Conservation (phyloP, 2,888 invertebrate genomes). For the Ctenicera cuprea region DNA sequence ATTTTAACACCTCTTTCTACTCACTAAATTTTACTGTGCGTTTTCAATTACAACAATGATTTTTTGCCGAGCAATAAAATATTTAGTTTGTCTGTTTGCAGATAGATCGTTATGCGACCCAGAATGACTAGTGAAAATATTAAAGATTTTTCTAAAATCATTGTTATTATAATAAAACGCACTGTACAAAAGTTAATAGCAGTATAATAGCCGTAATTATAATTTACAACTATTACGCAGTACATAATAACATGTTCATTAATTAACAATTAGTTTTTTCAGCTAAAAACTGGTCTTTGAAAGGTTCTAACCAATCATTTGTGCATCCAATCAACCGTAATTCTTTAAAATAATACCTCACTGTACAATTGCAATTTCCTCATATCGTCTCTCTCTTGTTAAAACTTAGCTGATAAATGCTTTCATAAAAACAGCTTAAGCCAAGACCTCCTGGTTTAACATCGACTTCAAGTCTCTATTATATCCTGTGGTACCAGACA, state of each 20-base stretch:
- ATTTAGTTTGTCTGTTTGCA: not conserved
- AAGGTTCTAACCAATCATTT: slow-evolving; percentile 33
- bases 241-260: slow-evolving; percentile 32
- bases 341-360: slow-evolving; percentile 9
- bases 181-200: slow-evolving; percentile 41
- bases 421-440: not conserved
- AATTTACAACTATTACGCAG: slow-evolving; percentile 42
- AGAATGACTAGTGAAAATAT: not conserved
- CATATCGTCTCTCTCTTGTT: not conserved
- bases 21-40: slow-evolving; percentile 38
- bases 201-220: slow-evolving; percentile 40
- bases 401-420: slow-evolving; percentile 1
- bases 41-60: not conserved
- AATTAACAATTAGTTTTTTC: slow-evolving; percentile 34
- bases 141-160: not conserved
- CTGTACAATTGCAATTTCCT: not conserved
- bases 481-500: too few species aligned
- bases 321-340: slow-evolving; percentile 32
- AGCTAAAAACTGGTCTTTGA: slow-evolving; percentile 31
- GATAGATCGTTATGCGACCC: not conserved
- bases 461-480: too few species aligned
- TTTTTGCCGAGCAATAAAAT: not conserved
- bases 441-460: too few species aligned
- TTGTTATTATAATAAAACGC: slow-evolving; percentile 15
- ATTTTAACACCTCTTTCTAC: slow-evolving; percentile 49